Conservation (phyloP, 2,797 vertebrate species). For the Sus cebifrons region DNA sequence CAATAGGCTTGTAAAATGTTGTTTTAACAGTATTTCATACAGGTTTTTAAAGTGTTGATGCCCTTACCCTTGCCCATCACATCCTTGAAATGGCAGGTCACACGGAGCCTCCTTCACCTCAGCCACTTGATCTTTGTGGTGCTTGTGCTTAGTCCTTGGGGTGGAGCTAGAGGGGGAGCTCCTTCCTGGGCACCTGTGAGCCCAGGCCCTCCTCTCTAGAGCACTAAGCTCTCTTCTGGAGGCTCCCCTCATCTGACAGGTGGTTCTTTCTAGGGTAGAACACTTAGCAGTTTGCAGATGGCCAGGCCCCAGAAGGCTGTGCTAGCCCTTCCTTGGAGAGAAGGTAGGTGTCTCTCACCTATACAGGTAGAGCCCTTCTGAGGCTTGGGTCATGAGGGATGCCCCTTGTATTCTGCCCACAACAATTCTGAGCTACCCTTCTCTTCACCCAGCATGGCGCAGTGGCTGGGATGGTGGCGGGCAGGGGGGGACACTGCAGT, state of each 20-base stretch:
- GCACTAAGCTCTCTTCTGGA: background rate
- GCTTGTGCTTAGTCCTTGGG: background rate
- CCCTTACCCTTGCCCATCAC: background rate
- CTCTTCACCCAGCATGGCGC: background rate
- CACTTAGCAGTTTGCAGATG: background rate
- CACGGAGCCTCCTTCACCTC: background rate
- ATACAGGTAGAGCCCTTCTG: background rate
- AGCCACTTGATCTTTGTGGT: background rate
- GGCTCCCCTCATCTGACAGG: background rate
- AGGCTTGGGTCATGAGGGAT: background rate
- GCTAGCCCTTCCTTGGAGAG: background rate
- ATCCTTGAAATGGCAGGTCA: background rate
- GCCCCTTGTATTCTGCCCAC: background rate
- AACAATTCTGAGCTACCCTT: background rate
- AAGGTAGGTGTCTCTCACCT: constrained; percentile 51
- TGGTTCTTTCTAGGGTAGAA: constrained; percentile 42
- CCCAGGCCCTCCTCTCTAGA: background rate
- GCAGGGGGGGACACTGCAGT: too few relatives aligned
- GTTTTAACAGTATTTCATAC: background rate
- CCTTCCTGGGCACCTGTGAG: background rate
- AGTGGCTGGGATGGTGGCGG: background rate
- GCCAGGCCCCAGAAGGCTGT: background rate
- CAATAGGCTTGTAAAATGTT: background rate
- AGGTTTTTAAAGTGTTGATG: background rate
- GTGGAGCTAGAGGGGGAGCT: background rate